Conservation (phyloP, 1,140 invertebrate species). For the Meloidogyne floridensis region DNA sequence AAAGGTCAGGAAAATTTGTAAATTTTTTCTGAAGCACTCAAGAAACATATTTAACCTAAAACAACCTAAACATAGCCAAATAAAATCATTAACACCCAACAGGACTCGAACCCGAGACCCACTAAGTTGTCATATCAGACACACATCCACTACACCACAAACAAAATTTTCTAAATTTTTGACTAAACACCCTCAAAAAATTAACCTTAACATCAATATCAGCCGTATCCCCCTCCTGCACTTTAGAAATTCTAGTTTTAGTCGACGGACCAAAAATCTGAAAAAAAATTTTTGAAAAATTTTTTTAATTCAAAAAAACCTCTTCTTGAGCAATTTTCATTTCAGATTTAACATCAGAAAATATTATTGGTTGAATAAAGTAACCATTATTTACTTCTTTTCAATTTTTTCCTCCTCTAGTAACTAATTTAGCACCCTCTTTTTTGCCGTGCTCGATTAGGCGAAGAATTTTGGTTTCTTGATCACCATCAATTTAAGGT, state of each 20-base stretch:
- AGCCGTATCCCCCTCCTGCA: constrained; percentile 78
- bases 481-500: constrained; percentile 78
- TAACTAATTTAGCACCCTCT: constrained; percentile 88
- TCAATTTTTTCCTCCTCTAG: constrained; percentile 69
- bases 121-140: too few relatives aligned
- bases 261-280: constrained; percentile 86
- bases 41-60: not conserved
- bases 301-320: constrained; percentile 78
- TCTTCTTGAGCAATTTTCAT: constrained; percentile 91
- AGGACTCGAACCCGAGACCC: not conserved
- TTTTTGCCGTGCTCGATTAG: constrained; percentile 78
- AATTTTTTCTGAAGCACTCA: not conserved
- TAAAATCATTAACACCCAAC: too few relatives aligned
- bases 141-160: not conserved
- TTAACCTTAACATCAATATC: constrained; percentile 61
- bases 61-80: too few relatives aligned
- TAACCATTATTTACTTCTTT: constrained; percentile 76
- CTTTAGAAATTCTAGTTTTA: constrained; percentile 76
- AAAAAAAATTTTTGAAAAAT: not conserved
- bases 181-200: not conserved
- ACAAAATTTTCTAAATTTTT: too few relatives aligned
- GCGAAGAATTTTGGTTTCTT: constrained; percentile 79
- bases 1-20: not conserved
- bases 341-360: constrained; percentile 85
- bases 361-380: constrained; percentile 92